Base-by-base conservation (phyloP, 2,113 vertebrate species). In the Cricetomys ansorgei region DNA sequence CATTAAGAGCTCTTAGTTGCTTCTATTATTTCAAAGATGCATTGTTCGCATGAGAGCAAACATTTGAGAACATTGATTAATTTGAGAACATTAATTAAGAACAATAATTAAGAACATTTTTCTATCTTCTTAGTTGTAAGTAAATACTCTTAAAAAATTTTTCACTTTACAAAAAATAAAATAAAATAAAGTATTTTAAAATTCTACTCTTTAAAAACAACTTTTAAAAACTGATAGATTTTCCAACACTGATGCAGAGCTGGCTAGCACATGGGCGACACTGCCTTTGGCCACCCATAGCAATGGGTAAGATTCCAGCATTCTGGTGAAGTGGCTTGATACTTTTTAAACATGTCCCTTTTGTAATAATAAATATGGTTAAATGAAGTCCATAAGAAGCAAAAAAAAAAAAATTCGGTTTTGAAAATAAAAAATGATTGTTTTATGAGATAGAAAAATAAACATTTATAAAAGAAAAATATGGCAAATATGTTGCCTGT, bases 381-480 rank as follows among this genome's bases (percentile, higher is more conserved):
- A 75, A 81, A 96, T 75, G 37, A 84, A 90, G 57, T 53, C 57
- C 76, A 97, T 89, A 40, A 81, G 48, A 97, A 37, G n/a, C 43
- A 90, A 96, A 96, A 73, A 55, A 90, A 96, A 96, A 73, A 55
- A 97, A 96, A 92, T 90, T n/a, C 0, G 87, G 69, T 94, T 93
- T 65, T 89, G 97, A 94, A 97, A 98, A 95, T 50, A 98, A 92
- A 92, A 98, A 98, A 77, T 77, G 76, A 97, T 95, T 92, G 92
- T 77, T 96, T 95, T 43, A 96, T 80, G 80, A 98, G 94, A 97
- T 98, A 99, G 16, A 98, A 99, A 98, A 98, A 98, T 98, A 98
- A 98, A 91, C 89, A 95, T 98, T 98, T 98, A 98, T 88, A 98
- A 98, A 98, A 98, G 64, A 96, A 98, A 97, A 96, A 96, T 88